Conservation (phyloP, 2,797 vertebrate species). For the Cossypha niveicapilla region DNA sequence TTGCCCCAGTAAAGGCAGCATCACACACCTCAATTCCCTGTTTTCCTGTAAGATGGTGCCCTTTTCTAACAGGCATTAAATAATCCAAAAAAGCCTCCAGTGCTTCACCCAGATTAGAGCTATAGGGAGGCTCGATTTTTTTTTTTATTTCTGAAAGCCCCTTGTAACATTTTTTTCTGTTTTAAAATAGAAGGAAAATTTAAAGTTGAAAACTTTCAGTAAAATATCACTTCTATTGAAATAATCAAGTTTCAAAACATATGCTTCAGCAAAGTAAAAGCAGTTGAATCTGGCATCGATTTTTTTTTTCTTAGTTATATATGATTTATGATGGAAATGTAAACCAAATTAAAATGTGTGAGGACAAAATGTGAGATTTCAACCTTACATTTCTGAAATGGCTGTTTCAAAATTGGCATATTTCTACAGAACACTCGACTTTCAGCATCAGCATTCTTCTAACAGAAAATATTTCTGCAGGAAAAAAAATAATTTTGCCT, state of each 20-base stretch:
- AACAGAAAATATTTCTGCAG: background rate
- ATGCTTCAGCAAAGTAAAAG: background rate
- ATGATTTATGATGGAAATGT: background rate
- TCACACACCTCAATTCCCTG: background rate
- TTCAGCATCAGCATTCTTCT: background rate
- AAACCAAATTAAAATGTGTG: background rate
- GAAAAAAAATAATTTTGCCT: background rate
- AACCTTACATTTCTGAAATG: background rate
- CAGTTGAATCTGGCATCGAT: background rate
- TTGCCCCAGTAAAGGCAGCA: background rate
- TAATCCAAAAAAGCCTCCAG: background rate
- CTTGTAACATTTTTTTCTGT: background rate
- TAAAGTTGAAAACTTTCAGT: background rate
- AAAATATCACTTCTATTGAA: background rate
- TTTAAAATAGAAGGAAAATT: background rate
- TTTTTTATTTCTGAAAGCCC: background rate
- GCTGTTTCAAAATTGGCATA: background rate
- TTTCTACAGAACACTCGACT: background rate
- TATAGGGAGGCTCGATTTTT: background rate
- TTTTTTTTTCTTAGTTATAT: background rate
- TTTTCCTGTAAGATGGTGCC: background rate
- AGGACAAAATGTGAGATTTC: background rate
- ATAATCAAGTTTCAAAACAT: background rate
- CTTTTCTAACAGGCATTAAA: background rate
- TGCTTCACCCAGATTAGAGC: background rate